Evolutionary conservation across 2,888 invertebrate genomes (phyloP).

Genomic region (Drosophila affinis): DNA sequence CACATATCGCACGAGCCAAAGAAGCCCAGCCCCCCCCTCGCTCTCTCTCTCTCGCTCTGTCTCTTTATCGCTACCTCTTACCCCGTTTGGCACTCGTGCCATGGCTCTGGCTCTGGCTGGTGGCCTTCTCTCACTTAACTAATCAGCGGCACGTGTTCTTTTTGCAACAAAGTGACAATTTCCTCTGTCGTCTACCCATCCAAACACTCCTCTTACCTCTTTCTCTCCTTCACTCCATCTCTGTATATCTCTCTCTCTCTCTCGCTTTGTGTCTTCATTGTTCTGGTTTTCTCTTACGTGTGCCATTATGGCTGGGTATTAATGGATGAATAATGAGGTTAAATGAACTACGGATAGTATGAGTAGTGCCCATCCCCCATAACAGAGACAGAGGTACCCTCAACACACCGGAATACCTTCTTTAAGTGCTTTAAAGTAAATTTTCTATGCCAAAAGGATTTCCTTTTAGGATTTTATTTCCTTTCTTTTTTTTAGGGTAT

Average conservation of each 20-base stretch:
- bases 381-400: no score
- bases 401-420: no score
- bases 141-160: conserved; percentile 77
- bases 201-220: conserved; percentile 4
- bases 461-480: no score
- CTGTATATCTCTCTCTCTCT: conserved; percentile 13
- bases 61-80: neutral
- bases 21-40: conserved; percentile 4
- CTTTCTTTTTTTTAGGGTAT: neutral
- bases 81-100: neutral
- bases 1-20: conserved; percentile 17
- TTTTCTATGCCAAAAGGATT: no score
- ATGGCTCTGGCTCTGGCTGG: neutral
- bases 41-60: conserved; percentile 23
- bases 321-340: neutral
- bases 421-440: no score
- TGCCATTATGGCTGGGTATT: conserved; percentile 19
- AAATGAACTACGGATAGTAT: neutral
- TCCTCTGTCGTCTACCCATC: conserved; percentile 35
- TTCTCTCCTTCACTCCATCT: neutral
- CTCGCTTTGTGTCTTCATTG: neutral
- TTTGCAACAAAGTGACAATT: conserved; percentile 75
- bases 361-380: no score
- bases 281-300: conserved; percentile 47
- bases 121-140: conserved; percentile 57